Base-by-base conservation (phyloP, 2,113 vertebrate species). In the Meriones unguiculatus region DNA sequence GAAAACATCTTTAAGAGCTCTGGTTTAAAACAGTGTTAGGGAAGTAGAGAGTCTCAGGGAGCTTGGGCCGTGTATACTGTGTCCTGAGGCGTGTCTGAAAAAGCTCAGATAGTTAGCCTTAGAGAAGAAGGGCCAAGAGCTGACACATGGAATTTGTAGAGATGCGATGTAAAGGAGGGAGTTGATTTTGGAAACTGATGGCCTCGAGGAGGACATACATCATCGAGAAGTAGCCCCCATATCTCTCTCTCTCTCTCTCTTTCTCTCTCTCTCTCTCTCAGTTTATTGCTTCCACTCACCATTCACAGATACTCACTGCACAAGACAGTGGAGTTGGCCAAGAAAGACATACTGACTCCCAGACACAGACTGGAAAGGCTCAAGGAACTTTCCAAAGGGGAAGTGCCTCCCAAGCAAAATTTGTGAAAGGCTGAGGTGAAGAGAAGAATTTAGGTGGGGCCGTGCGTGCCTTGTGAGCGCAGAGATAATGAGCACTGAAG, bases 1-100 rank as follows among this genome's bases (percentile, higher is more conserved):
- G 94, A 94, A 97, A 95, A 92, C 69, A 93, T 95, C 77, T 84
- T 93, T 93, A 93, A 92, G 85, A 87, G 18, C 67, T 78, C 72
- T 73, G 89, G 78, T 88, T 97, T 84, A 54, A 92, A 92, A 35
- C 62, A 12, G 12, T 64, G 11, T 87, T 84, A 94, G 72, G 12
- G 90, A 95, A 93, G 46, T 22, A 24, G 86, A 95, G 62, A 81
- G 52, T 92, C 92, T 69, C 41, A 50, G n/a, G 52, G 30, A 95
- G 75, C 70, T 50, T 64, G 69, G n/a, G 3, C 91, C 89, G 30
- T 91, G 62, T 89, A 62, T 96, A 90, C 59, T 22, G 17, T 38
- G 25, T 88, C 78, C 38, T 65, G 69, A 95, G 86, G 50, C 50
- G 2, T 91, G 77, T 91, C 89, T 94, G 94, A 57, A 72, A 59